These are phyloP conservation scores for Saimiri boliviensis DNA, from an alignment of 2,113 vertebrate genomes.

Conservation along the genomic window DNA sequence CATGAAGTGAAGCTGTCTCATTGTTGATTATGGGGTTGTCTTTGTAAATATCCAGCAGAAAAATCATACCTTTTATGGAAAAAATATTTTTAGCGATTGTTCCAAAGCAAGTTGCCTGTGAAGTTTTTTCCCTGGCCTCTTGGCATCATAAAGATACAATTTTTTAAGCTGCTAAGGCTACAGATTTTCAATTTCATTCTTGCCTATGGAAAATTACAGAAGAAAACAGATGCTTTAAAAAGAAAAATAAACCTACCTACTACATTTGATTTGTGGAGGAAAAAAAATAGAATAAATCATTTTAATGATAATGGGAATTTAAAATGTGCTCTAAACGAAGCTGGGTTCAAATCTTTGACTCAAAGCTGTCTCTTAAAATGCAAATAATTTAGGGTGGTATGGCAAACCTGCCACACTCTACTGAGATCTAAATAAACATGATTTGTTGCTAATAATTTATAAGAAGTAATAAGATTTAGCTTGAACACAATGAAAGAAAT, in stretches of 20 bases:
- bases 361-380: neutral
- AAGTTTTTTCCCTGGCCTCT: neutral
- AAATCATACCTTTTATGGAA: slow-evolving; percentile 10
- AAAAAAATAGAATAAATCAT: slow-evolving; percentile 13
- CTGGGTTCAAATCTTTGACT: neutral
- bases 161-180: neutral
- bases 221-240: slow-evolving; percentile 3
- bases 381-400: neutral
- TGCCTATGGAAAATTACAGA: slow-evolving; percentile 44
- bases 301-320: neutral
- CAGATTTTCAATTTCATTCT: slow-evolving; percentile 26
- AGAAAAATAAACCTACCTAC: neutral
- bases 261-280: neutral
- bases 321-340: neutral
- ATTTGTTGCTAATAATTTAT: slow-evolving; percentile 15
- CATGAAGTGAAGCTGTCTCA: neutral
- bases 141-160: neutral
- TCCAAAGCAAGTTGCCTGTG: slow-evolving; percentile 7
- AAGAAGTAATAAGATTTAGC: neutral
- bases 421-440: neutral
- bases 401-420: neutral
- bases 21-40: neutral
- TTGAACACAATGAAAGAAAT: slow-evolving; percentile 18
- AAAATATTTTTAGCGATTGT: slow-evolving; percentile 50
- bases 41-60: slow-evolving; percentile 49